These are phyloP conservation scores for Cariama cristata DNA, from an alignment of 2,113 vertebrate genomes.

Conservation along the genomic window DNA sequence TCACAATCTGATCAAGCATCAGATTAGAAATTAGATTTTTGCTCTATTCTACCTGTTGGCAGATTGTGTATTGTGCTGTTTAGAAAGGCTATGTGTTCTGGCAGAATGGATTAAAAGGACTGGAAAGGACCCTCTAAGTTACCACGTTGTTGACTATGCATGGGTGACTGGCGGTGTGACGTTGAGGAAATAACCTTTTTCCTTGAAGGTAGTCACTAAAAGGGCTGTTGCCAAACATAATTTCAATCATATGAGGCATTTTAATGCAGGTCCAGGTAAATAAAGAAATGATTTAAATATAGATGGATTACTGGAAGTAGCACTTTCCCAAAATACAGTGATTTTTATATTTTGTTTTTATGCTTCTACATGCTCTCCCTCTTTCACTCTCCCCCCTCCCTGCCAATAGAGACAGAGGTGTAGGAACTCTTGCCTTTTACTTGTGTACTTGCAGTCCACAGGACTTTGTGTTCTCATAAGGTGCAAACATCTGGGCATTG, in stretches of 20 bases:
- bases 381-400: accelerated
- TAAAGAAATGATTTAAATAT: background rate
- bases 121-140: background rate
- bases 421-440: background rate
- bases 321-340: background rate
- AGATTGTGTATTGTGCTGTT: background rate
- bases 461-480: background rate
- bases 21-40: background rate
- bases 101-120: background rate
- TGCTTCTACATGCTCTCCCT: background rate
- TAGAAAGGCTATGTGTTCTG: background rate
- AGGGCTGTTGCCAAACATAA: background rate
- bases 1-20: background rate
- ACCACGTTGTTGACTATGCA: accelerated
- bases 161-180: background rate
- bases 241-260: background rate
- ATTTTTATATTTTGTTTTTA: background rate
- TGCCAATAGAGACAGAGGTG: accelerated
- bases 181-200: background rate
- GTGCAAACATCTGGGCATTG: background rate
- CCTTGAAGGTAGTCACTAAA: background rate
- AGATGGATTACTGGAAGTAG: background rate
- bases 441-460: background rate
- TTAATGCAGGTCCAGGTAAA: background rate
- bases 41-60: background rate